These are phyloP conservation scores for Bubo blakistoni DNA, from an alignment of 2,113 vertebrate species.

Conservation along the genomic window DNA sequence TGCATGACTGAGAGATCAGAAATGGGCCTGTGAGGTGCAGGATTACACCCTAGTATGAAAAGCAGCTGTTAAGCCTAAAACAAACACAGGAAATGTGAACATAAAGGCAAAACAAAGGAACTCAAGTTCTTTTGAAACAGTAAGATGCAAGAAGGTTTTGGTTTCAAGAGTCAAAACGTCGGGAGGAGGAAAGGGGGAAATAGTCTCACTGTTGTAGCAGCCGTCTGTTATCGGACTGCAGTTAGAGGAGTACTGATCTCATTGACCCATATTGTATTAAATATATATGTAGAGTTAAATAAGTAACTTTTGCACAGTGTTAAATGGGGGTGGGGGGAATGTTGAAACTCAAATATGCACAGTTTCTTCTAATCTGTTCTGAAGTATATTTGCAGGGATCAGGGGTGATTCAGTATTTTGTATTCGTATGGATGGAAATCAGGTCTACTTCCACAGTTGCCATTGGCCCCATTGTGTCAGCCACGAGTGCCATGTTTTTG, in stretches of 20 bases:
- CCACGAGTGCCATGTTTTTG: constrained; percentile 1
- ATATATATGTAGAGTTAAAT: constrained; percentile 23
- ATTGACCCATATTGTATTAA: constrained; percentile 8
- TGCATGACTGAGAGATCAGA: neutral
- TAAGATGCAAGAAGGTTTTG: neutral
- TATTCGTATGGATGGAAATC: constrained; percentile 19
- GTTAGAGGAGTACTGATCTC: neutral
- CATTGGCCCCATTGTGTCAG: neutral
- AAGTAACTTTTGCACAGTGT: constrained; percentile 63
- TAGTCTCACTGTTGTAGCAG: neutral
- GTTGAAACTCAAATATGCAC: constrained; percentile 36
- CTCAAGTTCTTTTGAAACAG: neutral
- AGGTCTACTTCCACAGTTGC: constrained; percentile 52
- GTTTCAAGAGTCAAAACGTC: neutral
- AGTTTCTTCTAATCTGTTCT: constrained; percentile 62
- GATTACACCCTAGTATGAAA: neutral
- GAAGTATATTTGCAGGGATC: constrained; percentile 63
- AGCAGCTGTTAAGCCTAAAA: constrained; percentile 47
- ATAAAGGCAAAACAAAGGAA: constrained; percentile 24
- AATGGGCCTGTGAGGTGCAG: neutral
- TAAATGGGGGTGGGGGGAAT: neutral
- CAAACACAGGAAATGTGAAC: constrained; percentile 43
- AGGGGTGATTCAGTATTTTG: constrained; percentile 63
- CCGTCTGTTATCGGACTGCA: neutral
- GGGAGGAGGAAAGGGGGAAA: neutral